A percentile compares a stretch with the other conserved stretches of the same genome.
phyloP scores from a whole-genome alignment of 2,113 vertebrate genomes.

The Nesoenas mayeri region DNA sequence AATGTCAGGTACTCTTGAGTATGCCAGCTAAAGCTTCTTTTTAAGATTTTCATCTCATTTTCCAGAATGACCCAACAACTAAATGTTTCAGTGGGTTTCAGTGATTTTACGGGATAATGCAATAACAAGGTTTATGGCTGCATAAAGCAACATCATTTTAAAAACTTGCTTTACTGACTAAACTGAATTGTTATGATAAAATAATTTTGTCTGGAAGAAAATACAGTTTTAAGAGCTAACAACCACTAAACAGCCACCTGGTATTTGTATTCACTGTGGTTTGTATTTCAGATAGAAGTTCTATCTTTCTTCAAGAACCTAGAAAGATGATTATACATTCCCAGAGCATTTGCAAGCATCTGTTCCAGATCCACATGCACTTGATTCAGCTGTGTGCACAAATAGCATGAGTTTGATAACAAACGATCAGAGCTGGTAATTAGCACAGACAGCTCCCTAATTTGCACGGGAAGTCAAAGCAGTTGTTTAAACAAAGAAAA shows the following conservation, averaged over 20 bases:
- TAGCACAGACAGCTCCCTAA: slow-evolving; percentile 41
- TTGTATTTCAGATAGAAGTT: neutral
- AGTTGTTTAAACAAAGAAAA: neutral
- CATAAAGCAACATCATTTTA: neutral
- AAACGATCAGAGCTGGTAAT: neutral
- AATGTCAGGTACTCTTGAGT: neutral
- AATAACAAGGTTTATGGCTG: neutral
- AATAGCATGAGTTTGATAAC: slow-evolving; percentile 37
- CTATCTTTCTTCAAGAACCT: neutral
- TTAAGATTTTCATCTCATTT: neutral
- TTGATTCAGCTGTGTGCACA: slow-evolving; percentile 43
- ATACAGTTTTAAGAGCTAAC: neutral
- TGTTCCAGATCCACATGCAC: slow-evolving; percentile 1
- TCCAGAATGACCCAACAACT: neutral
- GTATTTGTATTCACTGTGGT: neutral
- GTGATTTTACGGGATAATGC: neutral
- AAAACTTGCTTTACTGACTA: neutral
- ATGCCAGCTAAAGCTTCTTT: neutral
- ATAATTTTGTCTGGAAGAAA: neutral
- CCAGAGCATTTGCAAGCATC: neutral
- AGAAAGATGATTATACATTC: neutral
- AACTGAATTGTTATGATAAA: neutral
- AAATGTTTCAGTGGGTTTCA: neutral
- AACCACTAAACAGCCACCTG: rapidly evolving
- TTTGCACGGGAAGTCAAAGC: slow-evolving; percentile 4